These are phyloP conservation scores for Pelecanoides urinatrix DNA, from an alignment of 2,113 vertebrate genomes.

Conservation along the genomic window DNA sequence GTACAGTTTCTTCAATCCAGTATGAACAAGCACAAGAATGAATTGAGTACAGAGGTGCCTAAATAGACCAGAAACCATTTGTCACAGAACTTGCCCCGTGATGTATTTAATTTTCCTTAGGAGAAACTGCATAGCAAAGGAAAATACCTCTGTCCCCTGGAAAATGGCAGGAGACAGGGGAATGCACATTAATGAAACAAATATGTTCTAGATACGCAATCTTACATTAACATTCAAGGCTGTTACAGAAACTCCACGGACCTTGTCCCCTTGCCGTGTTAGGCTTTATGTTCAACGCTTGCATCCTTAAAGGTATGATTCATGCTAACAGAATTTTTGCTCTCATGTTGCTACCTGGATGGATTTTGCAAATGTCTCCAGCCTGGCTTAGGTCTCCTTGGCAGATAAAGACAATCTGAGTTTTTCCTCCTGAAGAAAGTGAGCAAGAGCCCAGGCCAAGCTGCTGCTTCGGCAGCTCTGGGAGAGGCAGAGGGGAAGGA, in stretches of 20 bases:
- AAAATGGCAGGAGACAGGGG: background rate
- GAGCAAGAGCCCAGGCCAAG: background rate
- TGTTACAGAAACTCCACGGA: background rate
- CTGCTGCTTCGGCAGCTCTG: background rate
- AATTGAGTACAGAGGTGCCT: conserved; percentile 57
- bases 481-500: background rate
- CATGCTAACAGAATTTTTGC: background rate
- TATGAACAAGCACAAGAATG: conserved; percentile 38
- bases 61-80: conserved; percentile 50
- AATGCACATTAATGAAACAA: conserved; percentile 9
- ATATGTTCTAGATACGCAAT: background rate
- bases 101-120: conserved; percentile 51
- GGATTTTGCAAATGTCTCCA: background rate
- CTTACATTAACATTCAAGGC: background rate
- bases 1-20: background rate
- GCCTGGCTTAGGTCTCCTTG: background rate
- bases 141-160: conserved; percentile 20
- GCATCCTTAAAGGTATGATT: background rate
- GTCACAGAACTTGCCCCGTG: conserved; percentile 17
- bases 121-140: conserved; percentile 37
- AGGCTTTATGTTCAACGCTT: background rate
- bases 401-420: background rate
- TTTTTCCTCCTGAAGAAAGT: background rate
- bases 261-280: fast-evolving
- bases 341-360: background rate